Base-by-base conservation (phyloP, 2,888 invertebrate genomes). In the Chydorus sphaericus region DNA sequence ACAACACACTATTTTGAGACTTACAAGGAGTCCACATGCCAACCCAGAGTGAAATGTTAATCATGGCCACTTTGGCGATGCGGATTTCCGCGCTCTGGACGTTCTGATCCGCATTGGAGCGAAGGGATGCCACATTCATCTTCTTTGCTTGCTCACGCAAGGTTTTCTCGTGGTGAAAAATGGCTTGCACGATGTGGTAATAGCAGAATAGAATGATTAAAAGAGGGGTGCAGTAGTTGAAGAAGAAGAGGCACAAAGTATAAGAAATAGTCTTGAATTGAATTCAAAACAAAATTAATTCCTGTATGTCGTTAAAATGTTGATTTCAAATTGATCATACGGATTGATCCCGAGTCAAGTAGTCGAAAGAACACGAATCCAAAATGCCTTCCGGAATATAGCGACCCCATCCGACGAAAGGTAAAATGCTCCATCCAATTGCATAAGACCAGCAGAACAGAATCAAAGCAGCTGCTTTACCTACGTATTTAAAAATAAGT, bases 81-180 rank as follows among this genome's bases (percentile, higher is more conserved):
- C 88, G 87, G 69, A 83, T 84, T 71, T 89, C 89, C 8, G 88
- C 85, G 65, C 86, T 87, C 54, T 57, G 57, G 52, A 84, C 83
- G 64, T 81, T 80, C 14, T 80, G 77, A 61, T 81, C 79, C 18
- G 63, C 64, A 66, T 87, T 85, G 33, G 86, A 85, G 67, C 89
- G 77, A 56, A 90, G 75, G 36, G 88, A 88, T 59, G 88, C 84
- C 6, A 90, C 90, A 69, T 90, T 90, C 90, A 90, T 90, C 72
- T 90, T 90, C 71, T 89, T 89, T 54, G 90, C 90, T 71, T 90
- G 89, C 69, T 88, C 89, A 64, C 86, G 77, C 85, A 90, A 87
- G 44, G 76, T 77, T 66, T 81, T 86, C 70, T 90, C 89, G 73
- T 90, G 90, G 63, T 83, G 83, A 57, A 83, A 76, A 58, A 87